These are phyloP conservation scores for Paralinhomoeus sp. DNA, from an alignment of 2,888 invertebrate species.

Conservation along the genomic window DNA sequence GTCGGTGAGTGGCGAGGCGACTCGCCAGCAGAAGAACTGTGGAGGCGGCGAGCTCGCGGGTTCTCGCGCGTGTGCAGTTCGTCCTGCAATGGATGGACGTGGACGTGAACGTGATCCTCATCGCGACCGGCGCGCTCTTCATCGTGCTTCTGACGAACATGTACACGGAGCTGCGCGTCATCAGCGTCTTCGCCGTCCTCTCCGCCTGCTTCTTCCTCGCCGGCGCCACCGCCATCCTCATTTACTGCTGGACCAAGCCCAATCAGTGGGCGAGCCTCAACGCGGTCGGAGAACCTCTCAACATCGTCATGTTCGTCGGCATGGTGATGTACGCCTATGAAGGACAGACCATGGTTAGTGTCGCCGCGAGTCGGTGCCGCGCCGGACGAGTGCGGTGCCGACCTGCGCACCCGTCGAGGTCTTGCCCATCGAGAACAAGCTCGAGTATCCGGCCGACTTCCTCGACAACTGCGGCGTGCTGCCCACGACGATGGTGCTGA, in stretches of 20 bases:
- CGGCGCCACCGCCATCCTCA: constrained; percentile 21
- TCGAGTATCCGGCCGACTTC: constrained; percentile 21
- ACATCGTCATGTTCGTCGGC: constrained; percentile 19
- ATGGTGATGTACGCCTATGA: constrained; percentile 25
- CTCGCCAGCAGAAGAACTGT: too few relatives aligned
- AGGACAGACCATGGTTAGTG: constrained; percentile 22
- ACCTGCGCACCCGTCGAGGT: constrained; percentile 9
- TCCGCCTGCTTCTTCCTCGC: constrained; percentile 24
- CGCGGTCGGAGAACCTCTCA: constrained; percentile 17
- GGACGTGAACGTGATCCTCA: constrained; percentile 6
- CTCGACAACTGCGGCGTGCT: constrained; percentile 21
- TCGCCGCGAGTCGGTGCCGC: neutral
- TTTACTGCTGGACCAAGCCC: constrained; percentile 13
- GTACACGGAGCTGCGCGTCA: constrained; percentile 13
- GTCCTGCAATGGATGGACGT: neutral
- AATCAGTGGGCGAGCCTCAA: constrained; percentile 20
- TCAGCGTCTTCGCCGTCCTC: constrained; percentile 20
- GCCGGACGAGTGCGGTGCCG: too few relatives aligned
- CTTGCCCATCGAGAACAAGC: constrained; percentile 23
- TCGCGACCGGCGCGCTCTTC: constrained; percentile 18
- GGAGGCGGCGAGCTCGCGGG: too few relatives aligned
- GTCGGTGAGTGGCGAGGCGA: constrained; percentile 4
- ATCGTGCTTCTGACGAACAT: constrained; percentile 21
- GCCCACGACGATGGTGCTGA: constrained; percentile 23
- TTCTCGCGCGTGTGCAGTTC: neutral